Percentiles rank a stretch among this genome's conserved stretches.
Conservation (phyloP, 1,140 invertebrate species). For the Zaprionus africanus region DNA sequence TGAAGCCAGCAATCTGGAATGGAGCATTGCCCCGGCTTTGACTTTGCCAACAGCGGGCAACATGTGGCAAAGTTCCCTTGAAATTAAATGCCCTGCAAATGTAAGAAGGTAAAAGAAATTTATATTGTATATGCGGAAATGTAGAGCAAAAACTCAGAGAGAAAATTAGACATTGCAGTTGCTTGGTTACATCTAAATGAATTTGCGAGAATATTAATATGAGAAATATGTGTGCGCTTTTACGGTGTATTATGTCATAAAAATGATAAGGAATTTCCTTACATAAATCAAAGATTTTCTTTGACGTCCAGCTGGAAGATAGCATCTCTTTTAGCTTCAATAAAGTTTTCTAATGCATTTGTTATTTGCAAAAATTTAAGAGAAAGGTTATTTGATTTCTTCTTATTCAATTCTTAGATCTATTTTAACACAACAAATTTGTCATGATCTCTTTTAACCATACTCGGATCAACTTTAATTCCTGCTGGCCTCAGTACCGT, state of each 20-base stretch:
- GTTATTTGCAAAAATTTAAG: neutral
- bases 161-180: neutral
- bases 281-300: neutral
- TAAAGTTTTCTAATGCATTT: neutral
- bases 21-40: constrained; percentile 16
- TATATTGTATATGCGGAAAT: neutral
- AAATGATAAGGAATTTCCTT: neutral
- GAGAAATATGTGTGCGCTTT: neutral
- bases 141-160: neutral
- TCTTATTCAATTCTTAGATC: too few species aligned
- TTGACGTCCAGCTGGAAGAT: neutral
- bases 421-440: too few species aligned
- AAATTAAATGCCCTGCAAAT: constrained; percentile 1
- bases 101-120: neutral
- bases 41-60: constrained; percentile 15
- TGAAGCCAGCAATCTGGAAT: neutral
- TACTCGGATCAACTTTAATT: too few species aligned
- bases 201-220: neutral
- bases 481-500: too few species aligned
- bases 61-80: constrained; percentile 42
- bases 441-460: too few species aligned
- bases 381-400: too few species aligned
- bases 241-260: neutral
- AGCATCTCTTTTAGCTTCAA: neutral
- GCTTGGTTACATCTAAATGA: constrained; percentile 1